Evolutionary conservation across 2,113 vertebrate genomes (phyloP).

Genomic region (Cariama cristata): DNA sequence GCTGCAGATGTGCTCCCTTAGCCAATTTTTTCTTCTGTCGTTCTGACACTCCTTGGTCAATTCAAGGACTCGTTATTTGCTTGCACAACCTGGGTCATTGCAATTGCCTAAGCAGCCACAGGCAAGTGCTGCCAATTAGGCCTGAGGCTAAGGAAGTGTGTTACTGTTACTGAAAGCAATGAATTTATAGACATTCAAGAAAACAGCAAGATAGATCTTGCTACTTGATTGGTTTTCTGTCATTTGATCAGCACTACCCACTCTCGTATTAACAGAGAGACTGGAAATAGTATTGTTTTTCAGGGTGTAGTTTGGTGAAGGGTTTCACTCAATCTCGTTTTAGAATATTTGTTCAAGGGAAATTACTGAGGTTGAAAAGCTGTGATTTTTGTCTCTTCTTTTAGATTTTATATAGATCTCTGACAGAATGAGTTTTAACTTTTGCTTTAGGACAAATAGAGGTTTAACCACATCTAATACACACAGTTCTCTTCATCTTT

Average conservation of each 20-base stretch:
- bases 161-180: background rate
- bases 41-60: background rate
- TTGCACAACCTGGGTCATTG: background rate
- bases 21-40: background rate
- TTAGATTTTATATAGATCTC: background rate
- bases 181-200: background rate
- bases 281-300: background rate
- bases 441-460: background rate
- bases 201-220: background rate
- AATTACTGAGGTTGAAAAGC: background rate
- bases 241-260: background rate
- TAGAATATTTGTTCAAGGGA: background rate
- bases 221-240: background rate
- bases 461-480: conserved; percentile 5
- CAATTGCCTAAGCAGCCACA: background rate
- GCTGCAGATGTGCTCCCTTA: background rate
- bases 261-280: background rate
- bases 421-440: background rate
- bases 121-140: background rate
- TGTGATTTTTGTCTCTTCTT: background rate
- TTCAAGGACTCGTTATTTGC: background rate
- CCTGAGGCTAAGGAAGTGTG: background rate
- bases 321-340: background rate
- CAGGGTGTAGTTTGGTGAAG: background rate
- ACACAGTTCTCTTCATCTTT: background rate